Evolutionary conservation across 2,113 vertebrate species (phyloP).

Genomic region (Sminthopsis crassicaudata): DNA sequence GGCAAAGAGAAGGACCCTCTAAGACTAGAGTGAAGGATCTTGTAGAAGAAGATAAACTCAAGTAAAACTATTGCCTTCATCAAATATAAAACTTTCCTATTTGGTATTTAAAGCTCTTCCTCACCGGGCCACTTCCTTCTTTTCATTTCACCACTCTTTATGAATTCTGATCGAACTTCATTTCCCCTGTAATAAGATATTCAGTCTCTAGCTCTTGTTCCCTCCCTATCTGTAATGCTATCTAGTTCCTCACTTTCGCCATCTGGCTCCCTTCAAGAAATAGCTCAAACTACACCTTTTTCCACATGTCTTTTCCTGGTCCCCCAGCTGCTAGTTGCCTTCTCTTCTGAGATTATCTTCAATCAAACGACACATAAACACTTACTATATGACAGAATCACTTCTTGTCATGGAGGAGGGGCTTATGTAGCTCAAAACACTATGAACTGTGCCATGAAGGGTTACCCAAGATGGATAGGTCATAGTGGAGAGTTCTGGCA

Average conservation of each 20-base stretch:
- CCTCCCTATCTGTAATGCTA: neutral
- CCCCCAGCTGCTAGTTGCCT: neutral
- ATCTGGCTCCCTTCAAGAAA: neutral
- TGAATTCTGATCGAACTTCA: neutral
- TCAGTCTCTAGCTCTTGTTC: neutral
- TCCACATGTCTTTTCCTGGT: neutral
- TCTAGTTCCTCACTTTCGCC: neutral
- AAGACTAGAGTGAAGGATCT: neutral
- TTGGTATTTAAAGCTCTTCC: neutral
- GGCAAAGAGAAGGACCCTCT: neutral
- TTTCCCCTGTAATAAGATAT: neutral
- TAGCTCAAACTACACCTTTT: neutral
- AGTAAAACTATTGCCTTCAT: neutral
- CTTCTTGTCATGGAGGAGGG: too few relatives aligned
- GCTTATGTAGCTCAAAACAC: too few relatives aligned
- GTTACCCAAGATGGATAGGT: too few relatives aligned
- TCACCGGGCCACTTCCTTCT: neutral
- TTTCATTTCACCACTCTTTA: neutral
- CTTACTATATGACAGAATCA: too few relatives aligned
- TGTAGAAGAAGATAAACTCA: neutral
- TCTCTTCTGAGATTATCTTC: neutral
- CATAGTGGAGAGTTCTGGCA: too few relatives aligned
- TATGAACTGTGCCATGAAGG: too few relatives aligned
- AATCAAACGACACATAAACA: neutral
- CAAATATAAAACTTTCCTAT: neutral